Conservation (phyloP, 2,888 invertebrate species). For the Rhaphigaster nebulosa region DNA sequence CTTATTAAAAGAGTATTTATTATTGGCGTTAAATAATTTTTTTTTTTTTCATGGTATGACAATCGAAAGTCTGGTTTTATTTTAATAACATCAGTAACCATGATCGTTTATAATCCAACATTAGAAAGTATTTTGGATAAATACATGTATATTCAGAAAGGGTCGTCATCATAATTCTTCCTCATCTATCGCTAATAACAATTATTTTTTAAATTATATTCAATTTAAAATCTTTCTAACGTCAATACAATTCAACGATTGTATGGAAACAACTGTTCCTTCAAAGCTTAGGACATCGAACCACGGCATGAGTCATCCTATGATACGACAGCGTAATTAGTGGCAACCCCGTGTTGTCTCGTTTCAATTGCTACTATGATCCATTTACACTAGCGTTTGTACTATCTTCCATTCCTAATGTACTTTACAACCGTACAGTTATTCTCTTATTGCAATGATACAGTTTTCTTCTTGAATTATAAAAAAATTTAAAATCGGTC, state of each 20-base stretch:
- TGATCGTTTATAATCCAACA: no score
- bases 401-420: neutral
- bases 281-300: conserved; percentile 32
- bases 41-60: no score
- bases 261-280: neutral
- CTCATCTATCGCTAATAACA: neutral
- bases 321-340: conserved; percentile 48
- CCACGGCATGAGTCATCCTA: neutral
- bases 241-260: neutral
- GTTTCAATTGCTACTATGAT: conserved; percentile 8
- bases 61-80: no score
- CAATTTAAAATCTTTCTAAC: neutral
- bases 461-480: neutral
- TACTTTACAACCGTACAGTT: neutral
- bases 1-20: no score
- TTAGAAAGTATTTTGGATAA: no score
- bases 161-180: no score
- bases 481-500: neutral
- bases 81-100: no score
- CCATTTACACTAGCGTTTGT: neutral
- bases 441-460: neutral
- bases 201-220: neutral
- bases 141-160: no score
- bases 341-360: neutral
- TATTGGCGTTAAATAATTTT: no score